These are phyloP conservation scores for Euspilapteryx auroguttella DNA, from an alignment of 2,888 invertebrate species.

Conservation along the genomic window DNA sequence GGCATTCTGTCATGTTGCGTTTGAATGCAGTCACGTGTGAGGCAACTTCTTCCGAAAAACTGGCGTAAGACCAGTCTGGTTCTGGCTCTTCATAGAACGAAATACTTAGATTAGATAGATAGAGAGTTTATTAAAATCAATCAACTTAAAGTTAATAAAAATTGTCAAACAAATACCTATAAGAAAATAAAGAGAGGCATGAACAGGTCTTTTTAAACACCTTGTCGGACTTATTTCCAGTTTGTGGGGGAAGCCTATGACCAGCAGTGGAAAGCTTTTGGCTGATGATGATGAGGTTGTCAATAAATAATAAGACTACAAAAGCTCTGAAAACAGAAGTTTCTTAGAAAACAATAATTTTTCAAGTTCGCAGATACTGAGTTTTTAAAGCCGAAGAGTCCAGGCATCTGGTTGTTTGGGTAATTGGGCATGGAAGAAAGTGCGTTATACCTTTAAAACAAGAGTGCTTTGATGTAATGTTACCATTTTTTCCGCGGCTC, in stretches of 20 bases:
- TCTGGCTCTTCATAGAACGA: conserved; percentile 11
- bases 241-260: too few species aligned
- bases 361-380: too few species aligned
- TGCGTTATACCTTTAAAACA: neutral
- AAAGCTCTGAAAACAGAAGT: too few species aligned
- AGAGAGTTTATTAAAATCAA: neutral
- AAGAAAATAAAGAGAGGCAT: too few species aligned
- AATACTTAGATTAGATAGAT: conserved; percentile 3
- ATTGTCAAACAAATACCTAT: neutral
- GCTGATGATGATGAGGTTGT: too few species aligned
- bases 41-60: conserved; percentile 26
- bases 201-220: too few species aligned
- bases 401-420: too few species aligned
- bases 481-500: conserved; percentile 16
- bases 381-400: too few species aligned
- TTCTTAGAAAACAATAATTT: too few species aligned
- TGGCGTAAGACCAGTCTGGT: conserved; percentile 58
- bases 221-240: too few species aligned
- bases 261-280: too few species aligned
- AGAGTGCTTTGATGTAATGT: conserved; percentile 3
- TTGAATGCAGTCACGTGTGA: conserved; percentile 32
- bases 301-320: too few species aligned
- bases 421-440: neutral
- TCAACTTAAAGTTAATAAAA: neutral
- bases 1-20: conserved; percentile 40